Evolutionary conservation across 2,888 invertebrate species (phyloP).

Genomic region (Linyphia triangularis): DNA sequence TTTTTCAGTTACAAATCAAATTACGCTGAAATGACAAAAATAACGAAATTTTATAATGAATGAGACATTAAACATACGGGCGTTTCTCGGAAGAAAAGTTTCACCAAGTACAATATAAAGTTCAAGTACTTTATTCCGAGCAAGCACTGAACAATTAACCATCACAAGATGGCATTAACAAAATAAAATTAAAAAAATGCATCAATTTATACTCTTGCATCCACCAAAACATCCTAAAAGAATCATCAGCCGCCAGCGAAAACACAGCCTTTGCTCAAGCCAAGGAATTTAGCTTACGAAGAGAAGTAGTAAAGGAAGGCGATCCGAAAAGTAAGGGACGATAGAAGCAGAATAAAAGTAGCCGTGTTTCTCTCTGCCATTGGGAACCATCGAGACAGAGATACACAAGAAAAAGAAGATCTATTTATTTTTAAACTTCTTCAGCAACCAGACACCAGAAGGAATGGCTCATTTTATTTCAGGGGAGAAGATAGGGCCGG

Average conservation of each 20-base stretch:
- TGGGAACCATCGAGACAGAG: constrained; percentile 25
- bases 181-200: too few relatives aligned
- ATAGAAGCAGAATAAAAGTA: constrained; percentile 3
- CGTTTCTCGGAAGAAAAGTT: too few relatives aligned
- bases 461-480: constrained; percentile 31
- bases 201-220: too few relatives aligned
- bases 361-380: constrained; percentile 1
- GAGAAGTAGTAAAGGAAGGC: neutral
- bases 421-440: constrained; percentile 50
- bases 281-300: constrained; percentile 55
- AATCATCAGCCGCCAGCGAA: neutral
- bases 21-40: too few relatives aligned
- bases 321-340: neutral
- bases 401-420: constrained; percentile 9
- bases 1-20: too few relatives aligned
- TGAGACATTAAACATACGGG: too few relatives aligned
- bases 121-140: neutral
- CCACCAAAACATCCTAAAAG: neutral
- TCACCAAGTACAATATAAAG: too few relatives aligned
- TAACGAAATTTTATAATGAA: too few relatives aligned
- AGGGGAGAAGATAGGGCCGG: too few relatives aligned
- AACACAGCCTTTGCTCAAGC: constrained; percentile 4
- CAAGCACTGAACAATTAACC: neutral
- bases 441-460: constrained; percentile 36
- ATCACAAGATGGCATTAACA: neutral